These are phyloP conservation scores for Pantelozetes paolii DNA, from an alignment of 2,888 invertebrate species.

Conservation along the genomic window DNA sequence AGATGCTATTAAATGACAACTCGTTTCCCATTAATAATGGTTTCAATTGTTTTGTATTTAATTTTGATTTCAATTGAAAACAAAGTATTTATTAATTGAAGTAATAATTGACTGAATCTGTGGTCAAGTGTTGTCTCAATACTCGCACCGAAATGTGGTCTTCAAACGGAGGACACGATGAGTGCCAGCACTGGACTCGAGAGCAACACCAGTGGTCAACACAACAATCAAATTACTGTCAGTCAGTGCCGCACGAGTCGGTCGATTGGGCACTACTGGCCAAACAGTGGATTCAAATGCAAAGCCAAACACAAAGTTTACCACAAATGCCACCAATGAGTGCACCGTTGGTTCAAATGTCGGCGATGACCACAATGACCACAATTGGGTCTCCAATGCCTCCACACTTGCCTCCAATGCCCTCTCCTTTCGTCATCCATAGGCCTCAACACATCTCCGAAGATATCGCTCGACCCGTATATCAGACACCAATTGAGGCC, in stretches of 20 bases:
- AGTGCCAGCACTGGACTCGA: not conserved
- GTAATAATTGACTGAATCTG: too few species aligned
- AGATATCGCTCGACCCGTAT: slow-evolving; percentile 1
- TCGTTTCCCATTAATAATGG: too few species aligned
- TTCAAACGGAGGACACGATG: not conserved
- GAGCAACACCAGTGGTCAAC: slow-evolving; percentile 25
- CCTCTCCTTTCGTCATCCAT: not conserved
- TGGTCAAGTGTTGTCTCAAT: too few species aligned
- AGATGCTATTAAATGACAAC: too few species aligned
- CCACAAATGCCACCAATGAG: not conserved
- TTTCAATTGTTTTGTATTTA: too few species aligned
- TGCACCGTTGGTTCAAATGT: too few species aligned
- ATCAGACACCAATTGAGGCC: slow-evolving; percentile 30
- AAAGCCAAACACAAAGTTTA: slow-evolving; percentile 57
- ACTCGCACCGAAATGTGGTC: slow-evolving; percentile 13
- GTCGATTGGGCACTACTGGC: slow-evolving; percentile 96
- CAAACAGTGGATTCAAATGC: slow-evolving; percentile 97
- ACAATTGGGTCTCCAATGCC: not conserved
- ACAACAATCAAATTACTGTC: not conserved
- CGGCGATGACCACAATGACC: not conserved
- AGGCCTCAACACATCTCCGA: not conserved
- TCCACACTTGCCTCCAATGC: slow-evolving; percentile 8
- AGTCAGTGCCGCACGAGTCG: slow-evolving; percentile 22
- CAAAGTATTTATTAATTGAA: too few species aligned
- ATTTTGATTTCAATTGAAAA: too few species aligned